phyloP scores from a whole-genome alignment of 2,888 invertebrate genomes.

The Drosophila lutescens region DNA sequence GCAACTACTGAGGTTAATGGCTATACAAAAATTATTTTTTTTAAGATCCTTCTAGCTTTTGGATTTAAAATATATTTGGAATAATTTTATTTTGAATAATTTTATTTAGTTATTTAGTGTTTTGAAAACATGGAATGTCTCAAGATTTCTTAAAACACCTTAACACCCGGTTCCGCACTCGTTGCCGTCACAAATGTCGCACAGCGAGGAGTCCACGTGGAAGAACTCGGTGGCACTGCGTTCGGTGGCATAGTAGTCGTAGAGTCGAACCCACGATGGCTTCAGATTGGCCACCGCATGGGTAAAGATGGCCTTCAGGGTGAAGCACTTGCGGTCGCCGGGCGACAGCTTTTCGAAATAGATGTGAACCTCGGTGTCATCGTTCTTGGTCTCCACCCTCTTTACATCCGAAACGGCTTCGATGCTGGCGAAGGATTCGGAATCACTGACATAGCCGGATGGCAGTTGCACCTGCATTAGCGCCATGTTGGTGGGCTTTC shows the following conservation, averaged over 20 bases:
- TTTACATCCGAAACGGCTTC: constrained; percentile 83
- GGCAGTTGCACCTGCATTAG: constrained; percentile 95
- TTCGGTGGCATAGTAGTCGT: constrained; percentile 95
- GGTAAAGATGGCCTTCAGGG: constrained; percentile 92
- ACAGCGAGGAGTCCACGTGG: constrained; percentile 87
- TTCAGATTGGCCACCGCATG: constrained; percentile 94
- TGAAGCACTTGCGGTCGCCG: constrained; percentile 89
- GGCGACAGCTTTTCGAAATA: constrained; percentile 89
- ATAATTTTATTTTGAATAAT: neutral
- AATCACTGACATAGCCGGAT: constrained; percentile 94
- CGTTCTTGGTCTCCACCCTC: constrained; percentile 89
- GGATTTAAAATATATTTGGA: no score
- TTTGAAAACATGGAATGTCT: neutral
- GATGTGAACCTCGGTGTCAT: constrained; percentile 87
- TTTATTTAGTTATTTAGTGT: neutral
- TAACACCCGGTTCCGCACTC: constrained; percentile 84
- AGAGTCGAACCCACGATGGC: constrained; percentile 92
- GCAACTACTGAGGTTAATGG: no score
- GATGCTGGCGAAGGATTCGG: constrained; percentile 88
- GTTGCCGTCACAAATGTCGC: constrained; percentile 92
- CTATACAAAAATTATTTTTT: no score
- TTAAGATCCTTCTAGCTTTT: no score
- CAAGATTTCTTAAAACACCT: neutral
- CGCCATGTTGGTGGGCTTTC: constrained; percentile 92
- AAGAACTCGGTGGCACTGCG: constrained; percentile 79